Evolutionary conservation across 2,113 vertebrate species (phyloP).

Genomic region (Ictalurus furcatus): DNA sequence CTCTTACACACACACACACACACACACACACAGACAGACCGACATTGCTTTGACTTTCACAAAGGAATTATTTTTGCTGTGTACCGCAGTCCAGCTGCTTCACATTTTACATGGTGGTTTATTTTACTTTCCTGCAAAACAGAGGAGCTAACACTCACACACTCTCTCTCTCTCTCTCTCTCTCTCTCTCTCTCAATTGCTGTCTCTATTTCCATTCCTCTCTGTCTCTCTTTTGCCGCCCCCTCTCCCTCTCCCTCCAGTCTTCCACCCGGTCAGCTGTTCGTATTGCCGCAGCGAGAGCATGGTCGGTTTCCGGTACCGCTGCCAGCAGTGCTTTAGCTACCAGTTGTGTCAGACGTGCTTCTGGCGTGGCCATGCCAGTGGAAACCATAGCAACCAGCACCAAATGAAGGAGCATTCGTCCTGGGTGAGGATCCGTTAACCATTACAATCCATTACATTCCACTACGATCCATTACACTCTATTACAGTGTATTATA

Average conservation of each 20-base stretch:
- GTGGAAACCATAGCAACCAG: constrained; percentile 88
- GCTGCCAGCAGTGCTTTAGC: constrained; percentile 94
- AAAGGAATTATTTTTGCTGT: not conserved
- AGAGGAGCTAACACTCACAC: no score
- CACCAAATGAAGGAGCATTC: constrained; percentile 99
- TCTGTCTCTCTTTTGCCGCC: not conserved
- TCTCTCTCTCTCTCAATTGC: not conserved
- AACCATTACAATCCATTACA: not conserved
- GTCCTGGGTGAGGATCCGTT: constrained; percentile 83
- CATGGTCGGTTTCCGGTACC: constrained; percentile 93
- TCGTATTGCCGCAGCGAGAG: constrained; percentile 88
- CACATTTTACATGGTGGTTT: not conserved
- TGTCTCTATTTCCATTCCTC: not conserved
- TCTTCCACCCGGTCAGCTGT: constrained; percentile 90
- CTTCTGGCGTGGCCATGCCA: constrained; percentile 90
- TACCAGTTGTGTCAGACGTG: constrained; percentile 96
- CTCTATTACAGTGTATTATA: not conserved
- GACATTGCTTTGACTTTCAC: not conserved
- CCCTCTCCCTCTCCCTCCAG: constrained; percentile 57
- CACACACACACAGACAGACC: not conserved
- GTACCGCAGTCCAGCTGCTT: not conserved
- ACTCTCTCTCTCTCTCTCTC: not conserved
- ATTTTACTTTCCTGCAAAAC: no score
- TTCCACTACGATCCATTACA: not conserved
- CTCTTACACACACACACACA: constrained; percentile 3